These are phyloP conservation scores for Blastomussa wellsi DNA, from an alignment of 92 coral and sea anemone species.

Conservation along the genomic window DNA sequence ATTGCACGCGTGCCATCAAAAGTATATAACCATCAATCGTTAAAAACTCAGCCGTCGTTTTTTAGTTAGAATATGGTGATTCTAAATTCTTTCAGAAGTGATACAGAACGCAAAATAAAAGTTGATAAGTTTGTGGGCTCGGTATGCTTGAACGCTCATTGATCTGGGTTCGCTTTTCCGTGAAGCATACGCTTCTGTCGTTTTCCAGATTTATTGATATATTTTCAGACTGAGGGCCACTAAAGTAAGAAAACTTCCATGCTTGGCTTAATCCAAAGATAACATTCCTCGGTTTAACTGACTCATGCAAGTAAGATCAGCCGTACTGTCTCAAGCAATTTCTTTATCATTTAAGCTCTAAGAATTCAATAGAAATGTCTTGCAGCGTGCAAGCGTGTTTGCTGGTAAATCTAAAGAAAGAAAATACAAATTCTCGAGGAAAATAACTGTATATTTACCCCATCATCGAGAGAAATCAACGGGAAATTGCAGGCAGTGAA, in stretches of 20 bases:
- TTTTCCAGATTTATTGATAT: no score
- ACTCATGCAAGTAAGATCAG: neutral
- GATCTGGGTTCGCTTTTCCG: neutral
- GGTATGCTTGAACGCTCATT: neutral
- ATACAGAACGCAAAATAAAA: neutral
- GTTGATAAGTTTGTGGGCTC: neutral
- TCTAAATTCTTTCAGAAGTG: neutral
- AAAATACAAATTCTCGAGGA: neutral
- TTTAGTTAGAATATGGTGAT: neutral
- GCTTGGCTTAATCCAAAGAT: neutral
- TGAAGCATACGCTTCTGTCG: no score
- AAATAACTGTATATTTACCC: neutral
- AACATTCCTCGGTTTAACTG: neutral
- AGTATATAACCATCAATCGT: neutral
- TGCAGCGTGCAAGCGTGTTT: conserved; percentile 13
- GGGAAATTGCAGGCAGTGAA: conserved; percentile 7
- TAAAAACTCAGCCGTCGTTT: neutral
- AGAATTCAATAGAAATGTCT: conserved; percentile 16
- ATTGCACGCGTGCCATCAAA: neutral
- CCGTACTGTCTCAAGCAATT: neutral
- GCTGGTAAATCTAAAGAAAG: neutral
- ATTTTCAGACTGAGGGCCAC: no score
- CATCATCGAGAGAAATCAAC: neutral
- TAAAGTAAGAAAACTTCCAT: neutral
- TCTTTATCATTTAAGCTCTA: neutral